A percentile compares a stretch with the other conserved stretches of the same genome.
phyloP scores from a whole-genome alignment of 2,888 invertebrate genomes.

The Eudasyphora cyanicolor region DNA sequence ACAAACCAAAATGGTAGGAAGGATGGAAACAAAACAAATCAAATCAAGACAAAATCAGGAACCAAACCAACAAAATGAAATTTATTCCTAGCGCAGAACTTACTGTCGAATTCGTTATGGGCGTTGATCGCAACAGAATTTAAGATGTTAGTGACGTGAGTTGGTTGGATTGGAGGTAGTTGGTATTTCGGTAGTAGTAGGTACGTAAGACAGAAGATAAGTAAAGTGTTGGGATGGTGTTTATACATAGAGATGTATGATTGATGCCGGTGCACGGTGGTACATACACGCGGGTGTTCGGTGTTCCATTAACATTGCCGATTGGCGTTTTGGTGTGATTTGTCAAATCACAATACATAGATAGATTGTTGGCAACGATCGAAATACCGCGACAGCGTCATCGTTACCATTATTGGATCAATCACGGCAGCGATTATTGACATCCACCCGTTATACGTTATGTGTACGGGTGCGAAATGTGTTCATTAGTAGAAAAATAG shows the following conservation, averaged over 20 bases:
- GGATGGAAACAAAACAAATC: conserved; percentile 19
- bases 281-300: conserved; percentile 9
- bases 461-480: too few relatives aligned
- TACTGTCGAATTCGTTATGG: conserved; percentile 64
- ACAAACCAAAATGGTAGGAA: conserved; percentile 52
- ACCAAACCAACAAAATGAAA: conserved; percentile 47
- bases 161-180: conserved; percentile 9
- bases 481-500: too few relatives aligned
- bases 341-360: background rate
- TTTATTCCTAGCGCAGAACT: conserved; percentile 63
- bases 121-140: background rate
- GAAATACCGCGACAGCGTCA: background rate
- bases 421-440: background rate
- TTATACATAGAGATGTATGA: background rate
- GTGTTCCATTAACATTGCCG: conserved; percentile 7
- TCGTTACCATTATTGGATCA: background rate
- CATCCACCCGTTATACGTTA: too few relatives aligned
- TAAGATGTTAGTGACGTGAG: background rate
- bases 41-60: conserved; percentile 20
- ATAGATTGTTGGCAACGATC: conserved; percentile 39
- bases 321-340: too few relatives aligned
- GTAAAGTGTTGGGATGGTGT: conserved; percentile 21
- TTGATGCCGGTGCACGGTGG: conserved; percentile 24
- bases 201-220: conserved; percentile 10
- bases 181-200: background rate